Evolutionary conservation across 2,888 invertebrate species (phyloP).

Genomic region (Scrobipalpa atriplicella): DNA sequence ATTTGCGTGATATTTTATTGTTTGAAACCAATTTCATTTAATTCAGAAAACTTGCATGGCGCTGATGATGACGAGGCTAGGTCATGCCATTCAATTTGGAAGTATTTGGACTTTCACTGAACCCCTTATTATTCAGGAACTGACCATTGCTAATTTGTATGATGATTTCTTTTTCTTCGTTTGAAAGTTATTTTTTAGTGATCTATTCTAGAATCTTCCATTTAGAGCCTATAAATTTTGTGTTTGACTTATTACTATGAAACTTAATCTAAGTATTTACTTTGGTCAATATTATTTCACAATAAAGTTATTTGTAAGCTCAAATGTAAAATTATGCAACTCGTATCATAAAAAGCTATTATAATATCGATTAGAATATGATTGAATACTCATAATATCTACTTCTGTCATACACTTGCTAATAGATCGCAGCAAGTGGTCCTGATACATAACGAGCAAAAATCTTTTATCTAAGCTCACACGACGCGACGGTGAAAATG

Average conservation of each 20-base stretch:
- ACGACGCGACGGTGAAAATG: not conserved
- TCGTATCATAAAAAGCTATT: not conserved
- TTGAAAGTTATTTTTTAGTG: not conserved
- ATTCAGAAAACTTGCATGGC: not conserved
- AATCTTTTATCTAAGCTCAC: not conserved
- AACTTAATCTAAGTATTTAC: too few relatives aligned
- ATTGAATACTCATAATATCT: not conserved
- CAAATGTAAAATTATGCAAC: not conserved
- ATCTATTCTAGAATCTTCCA: too few relatives aligned
- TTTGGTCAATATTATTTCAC: too few relatives aligned
- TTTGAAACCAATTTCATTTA: not conserved
- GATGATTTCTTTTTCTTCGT: not conserved
- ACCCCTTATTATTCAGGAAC: not conserved
- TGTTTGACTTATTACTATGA: too few relatives aligned
- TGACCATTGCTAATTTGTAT: not conserved
- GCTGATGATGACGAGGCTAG: not conserved
- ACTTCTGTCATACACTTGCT: not conserved
- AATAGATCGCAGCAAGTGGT: conserved; percentile 4
- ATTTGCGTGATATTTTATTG: conserved; percentile 2
- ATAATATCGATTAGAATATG: not conserved
- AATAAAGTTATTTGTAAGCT: too few relatives aligned
- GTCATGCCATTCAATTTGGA: not conserved
- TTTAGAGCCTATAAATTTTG: too few relatives aligned
- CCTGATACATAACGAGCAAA: not conserved
- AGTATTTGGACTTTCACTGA: not conserved